Evolutionary conservation across 2,113 vertebrate species (phyloP).

Genomic region (Loxodonta africana): DNA sequence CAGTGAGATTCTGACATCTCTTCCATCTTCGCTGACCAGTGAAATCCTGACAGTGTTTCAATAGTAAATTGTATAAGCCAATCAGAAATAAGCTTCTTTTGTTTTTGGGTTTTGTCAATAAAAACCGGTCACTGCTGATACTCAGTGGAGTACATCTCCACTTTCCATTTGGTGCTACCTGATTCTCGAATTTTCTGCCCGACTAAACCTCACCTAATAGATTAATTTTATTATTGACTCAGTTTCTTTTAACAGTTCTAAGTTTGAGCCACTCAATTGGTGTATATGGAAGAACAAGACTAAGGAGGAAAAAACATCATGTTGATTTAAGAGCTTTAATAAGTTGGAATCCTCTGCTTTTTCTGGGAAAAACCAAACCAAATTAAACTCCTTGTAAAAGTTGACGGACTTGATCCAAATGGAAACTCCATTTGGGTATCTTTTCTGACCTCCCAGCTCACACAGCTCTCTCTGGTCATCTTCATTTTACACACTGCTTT

Average conservation of each 20-base stretch:
- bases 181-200: background rate
- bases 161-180: background rate
- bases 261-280: background rate
- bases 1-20: background rate
- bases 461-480: background rate
- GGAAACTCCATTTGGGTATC: background rate
- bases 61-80: background rate
- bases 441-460: background rate
- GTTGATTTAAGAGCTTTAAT: conserved; percentile 35
- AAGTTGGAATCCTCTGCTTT: background rate
- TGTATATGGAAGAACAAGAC: conserved; percentile 1
- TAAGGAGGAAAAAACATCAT: background rate
- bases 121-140: background rate
- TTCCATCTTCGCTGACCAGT: background rate
- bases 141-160: background rate
- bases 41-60: background rate
- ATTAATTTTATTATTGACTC: background rate
- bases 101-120: background rate
- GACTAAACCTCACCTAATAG: background rate
- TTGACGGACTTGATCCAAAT: conserved; percentile 3
- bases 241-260: background rate
- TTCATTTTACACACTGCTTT: background rate
- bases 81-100: background rate
- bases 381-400: background rate
- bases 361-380: background rate